Evolutionary conservation across 2,888 invertebrate species (phyloP), one percentile per base, ranked within the genome.

Genomic region (Laspeyria flexula): DNA sequence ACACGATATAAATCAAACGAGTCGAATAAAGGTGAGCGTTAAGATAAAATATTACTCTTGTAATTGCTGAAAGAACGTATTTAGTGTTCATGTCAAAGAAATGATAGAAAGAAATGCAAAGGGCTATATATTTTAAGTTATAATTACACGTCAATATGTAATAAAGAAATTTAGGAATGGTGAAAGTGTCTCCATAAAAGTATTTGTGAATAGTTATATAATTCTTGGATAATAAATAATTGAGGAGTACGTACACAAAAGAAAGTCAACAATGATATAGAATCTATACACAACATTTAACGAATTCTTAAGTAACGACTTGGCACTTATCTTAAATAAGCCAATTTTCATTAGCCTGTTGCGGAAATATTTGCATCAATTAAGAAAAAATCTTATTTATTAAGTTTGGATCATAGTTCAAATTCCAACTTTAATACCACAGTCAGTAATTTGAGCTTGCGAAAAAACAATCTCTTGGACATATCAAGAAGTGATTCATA

Each of bases 61-160:
- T 54, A 60, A 51, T 54, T 52, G 31, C 29, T 43, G 52, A 56
- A 58, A 57, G 61, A 77, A 73, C 57, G 65, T 29, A 1, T 3
- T 53, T 66, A 65, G 68, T 60, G 66, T 63, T 49, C 70, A 67
- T 70, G 73, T 79, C 70, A 72, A 59, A 62, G 61, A 71, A 68
- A 63, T 65, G 62, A 58, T 49, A 35, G 55, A 55, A 52, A 13
- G 34, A 18, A 47, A 55, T 47, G 30, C 27, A 11, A 73, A 75
- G 68, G 64, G 69, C 49, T 49, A 48, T 52, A 55, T 65, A 68
- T 65, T 69, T 65, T 57, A 42, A 40, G 42, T 15, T 48, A 54
- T 55, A 66, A 64, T 60, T 50, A 49, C 43, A 53, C 51, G 48
- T 56, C 60, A 50, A 55, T 56, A 56, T 29, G 38, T 53, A 59